Evolutionary conservation across 2,888 invertebrate genomes (phyloP).

Genomic region (Tortricodes alternella): DNA sequence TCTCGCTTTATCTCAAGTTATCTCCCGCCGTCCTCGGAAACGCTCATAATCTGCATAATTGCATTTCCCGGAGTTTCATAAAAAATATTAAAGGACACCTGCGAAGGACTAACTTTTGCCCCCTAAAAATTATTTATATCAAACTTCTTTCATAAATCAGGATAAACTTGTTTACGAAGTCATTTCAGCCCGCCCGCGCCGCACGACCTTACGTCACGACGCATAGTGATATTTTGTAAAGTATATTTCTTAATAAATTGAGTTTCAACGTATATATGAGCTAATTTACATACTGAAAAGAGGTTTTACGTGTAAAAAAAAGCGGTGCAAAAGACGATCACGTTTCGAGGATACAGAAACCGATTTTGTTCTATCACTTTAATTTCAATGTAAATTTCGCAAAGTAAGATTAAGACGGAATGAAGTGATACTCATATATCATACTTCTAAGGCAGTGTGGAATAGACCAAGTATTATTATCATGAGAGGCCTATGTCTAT

Average conservation of each 20-base stretch:
- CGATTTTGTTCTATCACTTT: no score
- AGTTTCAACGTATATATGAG: no score
- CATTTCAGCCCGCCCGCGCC: constrained; percentile 54
- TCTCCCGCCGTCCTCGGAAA: constrained; percentile 39
- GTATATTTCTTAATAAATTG: constrained; percentile 1
- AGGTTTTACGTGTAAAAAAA: no score
- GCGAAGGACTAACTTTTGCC: constrained; percentile 70
- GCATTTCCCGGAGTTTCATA: constrained; percentile 66
- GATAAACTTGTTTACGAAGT: constrained; percentile 79
- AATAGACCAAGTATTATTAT: no score
- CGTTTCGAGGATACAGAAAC: no score
- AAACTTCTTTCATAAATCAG: constrained; percentile 80
- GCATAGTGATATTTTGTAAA: constrained; percentile 12
- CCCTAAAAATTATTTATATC: constrained; percentile 77
- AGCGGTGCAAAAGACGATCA: no score
- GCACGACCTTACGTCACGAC: neutral
- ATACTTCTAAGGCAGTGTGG: no score
- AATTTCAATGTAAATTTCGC: no score
- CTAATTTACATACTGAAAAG: no score
- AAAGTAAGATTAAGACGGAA: no score
- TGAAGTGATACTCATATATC: no score
- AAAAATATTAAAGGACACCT: constrained; percentile 78
- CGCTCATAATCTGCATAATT: constrained; percentile 73
- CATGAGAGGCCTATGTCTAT: no score
- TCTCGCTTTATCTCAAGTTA: neutral